phyloP scores from a whole-genome alignment of 2,888 invertebrate species.

The Oxytorus armatus region DNA sequence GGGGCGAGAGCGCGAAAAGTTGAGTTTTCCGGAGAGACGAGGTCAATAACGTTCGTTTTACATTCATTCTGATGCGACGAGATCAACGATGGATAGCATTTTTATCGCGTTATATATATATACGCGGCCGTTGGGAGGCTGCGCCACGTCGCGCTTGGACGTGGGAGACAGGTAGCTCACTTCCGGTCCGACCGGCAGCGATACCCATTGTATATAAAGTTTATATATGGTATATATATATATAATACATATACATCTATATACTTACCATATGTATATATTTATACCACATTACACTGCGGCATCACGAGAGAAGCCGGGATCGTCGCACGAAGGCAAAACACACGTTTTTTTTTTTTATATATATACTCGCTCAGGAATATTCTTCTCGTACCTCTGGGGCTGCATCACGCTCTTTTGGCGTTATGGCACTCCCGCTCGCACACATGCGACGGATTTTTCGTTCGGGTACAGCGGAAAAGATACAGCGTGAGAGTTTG shows the following conservation, averaged over 20 bases:
- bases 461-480: constrained; percentile 38
- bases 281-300: constrained; percentile 27
- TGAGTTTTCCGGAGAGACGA: not conserved
- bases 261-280: not conserved
- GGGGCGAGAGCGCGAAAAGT: not conserved
- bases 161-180: constrained; percentile 83
- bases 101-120: not conserved
- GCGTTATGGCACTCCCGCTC: constrained; percentile 12
- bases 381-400: constrained; percentile 27
- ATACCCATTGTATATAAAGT: constrained; percentile 76
- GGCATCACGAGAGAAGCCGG: constrained; percentile 43
- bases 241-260: not conserved
- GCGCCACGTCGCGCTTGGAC: constrained; percentile 77
- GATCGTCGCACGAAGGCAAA: constrained; percentile 54
- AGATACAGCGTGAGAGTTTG: constrained; percentile 60
- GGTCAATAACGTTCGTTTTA: not conserved
- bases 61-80: not conserved
- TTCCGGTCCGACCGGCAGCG: constrained; percentile 77
- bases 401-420: constrained; percentile 25
- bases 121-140: constrained; percentile 74
- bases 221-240: constrained; percentile 9
- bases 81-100: not conserved
- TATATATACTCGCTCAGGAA: not conserved
- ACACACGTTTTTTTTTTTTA: constrained; percentile 8
- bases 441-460: not conserved